phyloP scores from a whole-genome alignment of 2,888 invertebrate species.

The Ptychoptera albimana region DNA sequence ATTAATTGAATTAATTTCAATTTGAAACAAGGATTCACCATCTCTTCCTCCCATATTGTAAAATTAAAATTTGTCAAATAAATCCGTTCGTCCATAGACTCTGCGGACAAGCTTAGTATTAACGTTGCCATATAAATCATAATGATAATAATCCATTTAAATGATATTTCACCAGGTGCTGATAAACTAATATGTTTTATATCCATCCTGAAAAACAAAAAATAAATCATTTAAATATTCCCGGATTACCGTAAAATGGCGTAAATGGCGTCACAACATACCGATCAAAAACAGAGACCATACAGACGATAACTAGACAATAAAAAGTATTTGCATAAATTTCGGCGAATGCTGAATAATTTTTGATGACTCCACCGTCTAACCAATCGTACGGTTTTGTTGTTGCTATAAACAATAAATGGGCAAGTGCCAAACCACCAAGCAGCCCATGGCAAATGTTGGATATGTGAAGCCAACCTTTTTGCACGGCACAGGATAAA shows the following conservation, averaged over 20 bases:
- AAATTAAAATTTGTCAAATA: conserved; percentile 25
- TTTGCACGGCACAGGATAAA: conserved; percentile 32
- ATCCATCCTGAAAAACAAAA: conserved; percentile 23
- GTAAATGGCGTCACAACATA: conserved; percentile 18
- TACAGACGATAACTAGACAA: conserved; percentile 35
- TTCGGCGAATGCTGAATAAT: conserved; percentile 29
- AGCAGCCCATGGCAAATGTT: conserved; percentile 39
- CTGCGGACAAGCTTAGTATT: conserved; percentile 29
- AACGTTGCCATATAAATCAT: conserved; percentile 33
- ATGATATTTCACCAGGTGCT: conserved; percentile 28
- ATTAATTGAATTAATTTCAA: too few species aligned
- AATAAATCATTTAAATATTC: background rate
- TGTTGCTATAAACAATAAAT: conserved; percentile 28
- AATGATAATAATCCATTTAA: conserved; percentile 30
- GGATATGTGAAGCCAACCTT: conserved; percentile 36
- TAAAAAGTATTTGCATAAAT: conserved; percentile 33
- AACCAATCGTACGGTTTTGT: conserved; percentile 29
- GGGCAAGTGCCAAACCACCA: conserved; percentile 34
- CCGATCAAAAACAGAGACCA: conserved; percentile 40
- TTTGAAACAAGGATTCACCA: conserved; percentile 19
- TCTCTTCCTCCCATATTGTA: conserved; percentile 24
- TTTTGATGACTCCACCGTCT: conserved; percentile 19
- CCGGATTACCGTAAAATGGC: too few species aligned
- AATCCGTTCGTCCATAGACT: conserved; percentile 28
- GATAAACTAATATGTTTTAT: conserved; percentile 28